These are phyloP conservation scores for Neocrepidodera transversa DNA, from an alignment of 2,888 invertebrate genomes.

Conservation along the genomic window DNA sequence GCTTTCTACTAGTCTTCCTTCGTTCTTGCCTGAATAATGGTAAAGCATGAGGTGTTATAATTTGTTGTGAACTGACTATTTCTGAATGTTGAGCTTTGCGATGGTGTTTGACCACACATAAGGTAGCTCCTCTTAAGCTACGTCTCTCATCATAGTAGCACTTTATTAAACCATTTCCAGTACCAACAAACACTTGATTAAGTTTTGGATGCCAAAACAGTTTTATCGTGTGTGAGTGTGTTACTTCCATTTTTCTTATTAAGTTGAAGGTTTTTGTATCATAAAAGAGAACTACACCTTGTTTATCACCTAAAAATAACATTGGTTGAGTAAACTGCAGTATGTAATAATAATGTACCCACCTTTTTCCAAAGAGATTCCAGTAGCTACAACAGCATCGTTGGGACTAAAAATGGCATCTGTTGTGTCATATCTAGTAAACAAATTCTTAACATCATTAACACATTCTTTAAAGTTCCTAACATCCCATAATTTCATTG, in stretches of 20 bases:
- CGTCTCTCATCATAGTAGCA: conserved; percentile 89
- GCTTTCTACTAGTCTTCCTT: conserved; percentile 86
- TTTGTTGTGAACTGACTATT: conserved; percentile 84
- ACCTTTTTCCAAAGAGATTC: conserved; percentile 78
- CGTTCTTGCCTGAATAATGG: conserved; percentile 94
- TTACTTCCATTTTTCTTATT: conserved; percentile 77
- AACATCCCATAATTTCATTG: conserved; percentile 94
- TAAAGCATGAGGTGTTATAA: conserved; percentile 92
- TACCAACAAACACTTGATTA: conserved; percentile 95
- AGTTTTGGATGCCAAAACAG: conserved; percentile 95
- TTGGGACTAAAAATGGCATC: conserved; percentile 91
- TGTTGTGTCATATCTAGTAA: conserved; percentile 84
- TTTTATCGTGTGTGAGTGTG: conserved; percentile 85
- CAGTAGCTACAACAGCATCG: conserved; percentile 87
- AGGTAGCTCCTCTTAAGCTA: conserved; percentile 88
- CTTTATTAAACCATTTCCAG: conserved; percentile 88
- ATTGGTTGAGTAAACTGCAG: too few species aligned
- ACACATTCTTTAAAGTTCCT: conserved; percentile 82
- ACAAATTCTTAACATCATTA: conserved; percentile 72
- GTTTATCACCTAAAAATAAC: conserved; percentile 51
- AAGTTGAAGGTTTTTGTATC: conserved; percentile 78
- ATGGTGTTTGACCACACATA: conserved; percentile 84
- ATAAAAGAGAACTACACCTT: conserved; percentile 80
- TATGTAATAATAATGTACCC: too few species aligned
- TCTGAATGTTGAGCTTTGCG: conserved; percentile 84